Conservation (phyloP, 2,113 vertebrate genomes). For the Trichomycterus rosablanca region DNA sequence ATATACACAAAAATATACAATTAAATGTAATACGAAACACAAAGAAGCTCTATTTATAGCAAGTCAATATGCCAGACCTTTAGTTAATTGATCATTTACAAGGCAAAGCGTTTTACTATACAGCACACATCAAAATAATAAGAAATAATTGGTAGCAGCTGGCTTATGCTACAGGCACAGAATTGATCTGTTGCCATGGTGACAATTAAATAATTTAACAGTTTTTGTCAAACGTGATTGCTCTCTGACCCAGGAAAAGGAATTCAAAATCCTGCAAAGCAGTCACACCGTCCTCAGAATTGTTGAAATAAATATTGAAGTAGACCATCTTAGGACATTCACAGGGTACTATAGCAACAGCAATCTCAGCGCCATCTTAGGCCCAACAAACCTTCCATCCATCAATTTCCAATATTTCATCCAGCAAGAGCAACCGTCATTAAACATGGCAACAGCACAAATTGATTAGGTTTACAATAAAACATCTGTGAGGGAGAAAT, state of each 20-base stretch:
- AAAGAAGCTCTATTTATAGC: neutral
- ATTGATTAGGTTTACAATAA: no score
- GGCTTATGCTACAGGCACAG: slow-evolving; percentile 45
- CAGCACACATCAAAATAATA: slow-evolving; percentile 45
- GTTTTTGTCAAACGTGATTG: slow-evolving; percentile 26
- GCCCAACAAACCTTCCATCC: slow-evolving; percentile 6
- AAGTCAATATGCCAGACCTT: neutral
- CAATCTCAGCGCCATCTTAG: neutral
- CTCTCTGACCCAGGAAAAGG: no score
- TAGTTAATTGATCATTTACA: slow-evolving; percentile 20
- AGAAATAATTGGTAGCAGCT: slow-evolving; percentile 53
- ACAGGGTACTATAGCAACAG: no score
- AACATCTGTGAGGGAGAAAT: no score
- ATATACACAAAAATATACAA: no score
- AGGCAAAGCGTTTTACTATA: slow-evolving; percentile 19
- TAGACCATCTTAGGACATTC: neutral
- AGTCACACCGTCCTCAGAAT: neutral
- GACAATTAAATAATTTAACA: slow-evolving; percentile 59
- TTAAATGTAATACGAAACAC: neutral
- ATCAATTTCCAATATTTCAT: neutral
- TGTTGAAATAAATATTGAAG: neutral
- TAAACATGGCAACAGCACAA: no score
- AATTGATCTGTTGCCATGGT: slow-evolving; percentile 57
- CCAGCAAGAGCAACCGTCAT: neutral
- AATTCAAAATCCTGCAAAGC: slow-evolving; percentile 2